Evolutionary conservation across 2,797 vertebrate genomes (phyloP).

Genomic region (Hypotaenidia okinawae): DNA sequence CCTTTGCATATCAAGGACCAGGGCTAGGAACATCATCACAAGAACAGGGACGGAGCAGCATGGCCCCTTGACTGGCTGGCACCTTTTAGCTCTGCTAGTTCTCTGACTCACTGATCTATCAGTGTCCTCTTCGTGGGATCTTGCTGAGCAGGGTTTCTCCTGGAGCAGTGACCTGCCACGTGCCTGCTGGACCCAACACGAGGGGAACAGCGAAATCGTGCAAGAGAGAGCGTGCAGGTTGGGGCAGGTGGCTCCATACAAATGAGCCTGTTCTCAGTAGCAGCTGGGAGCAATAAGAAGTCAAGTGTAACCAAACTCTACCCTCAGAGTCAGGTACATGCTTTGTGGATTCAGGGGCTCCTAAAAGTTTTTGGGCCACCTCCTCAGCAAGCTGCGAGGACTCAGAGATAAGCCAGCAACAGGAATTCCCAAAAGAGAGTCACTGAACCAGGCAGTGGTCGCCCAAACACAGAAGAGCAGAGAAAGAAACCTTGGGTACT

Average conservation of each 20-base stretch:
- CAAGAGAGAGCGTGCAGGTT: not conserved
- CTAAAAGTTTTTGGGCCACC: not conserved
- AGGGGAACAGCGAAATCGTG: not conserved
- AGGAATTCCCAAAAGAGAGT: not conserved
- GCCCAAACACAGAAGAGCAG: not conserved
- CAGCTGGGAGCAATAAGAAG: not conserved
- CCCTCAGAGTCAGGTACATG: not conserved
- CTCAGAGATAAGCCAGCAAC: not conserved
- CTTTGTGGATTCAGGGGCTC: rapidly evolving
- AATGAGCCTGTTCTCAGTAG: not conserved
- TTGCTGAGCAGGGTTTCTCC: not conserved
- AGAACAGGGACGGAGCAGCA: not conserved
- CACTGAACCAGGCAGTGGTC: not conserved
- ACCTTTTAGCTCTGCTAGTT: not conserved
- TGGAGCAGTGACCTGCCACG: rapidly evolving
- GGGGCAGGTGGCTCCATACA: not conserved
- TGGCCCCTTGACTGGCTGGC: not conserved
- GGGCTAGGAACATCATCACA: too few species aligned
- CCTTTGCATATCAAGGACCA: not conserved
- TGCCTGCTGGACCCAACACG: not conserved
- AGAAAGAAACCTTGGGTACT: not conserved
- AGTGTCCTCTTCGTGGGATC: not conserved
- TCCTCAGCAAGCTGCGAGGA: not conserved
- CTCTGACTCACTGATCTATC: not conserved
- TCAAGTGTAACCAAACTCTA: not conserved